Percentiles rank a stretch among this genome's conserved stretches.
These are phyloP conservation scores for Megalurothrips usitatus DNA, from an alignment of 2,888 invertebrate species.

Conservation along the genomic window DNA sequence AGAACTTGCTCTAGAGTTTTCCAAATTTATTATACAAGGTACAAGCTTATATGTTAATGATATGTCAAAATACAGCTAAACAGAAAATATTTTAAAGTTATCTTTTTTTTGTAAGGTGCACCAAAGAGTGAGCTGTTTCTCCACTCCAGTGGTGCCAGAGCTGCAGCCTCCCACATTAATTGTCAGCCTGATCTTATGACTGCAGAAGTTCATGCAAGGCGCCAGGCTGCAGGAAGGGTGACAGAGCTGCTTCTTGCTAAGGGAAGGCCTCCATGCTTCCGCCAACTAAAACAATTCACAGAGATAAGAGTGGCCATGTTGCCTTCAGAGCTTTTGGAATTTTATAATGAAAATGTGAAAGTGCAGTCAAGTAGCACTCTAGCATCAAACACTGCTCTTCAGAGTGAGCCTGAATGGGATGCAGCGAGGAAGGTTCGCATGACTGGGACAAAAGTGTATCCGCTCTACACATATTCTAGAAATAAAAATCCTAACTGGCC, in stretches of 20 bases:
- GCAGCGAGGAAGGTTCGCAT: neutral
- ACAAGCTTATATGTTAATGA: neutral
- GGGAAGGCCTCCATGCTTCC: neutral
- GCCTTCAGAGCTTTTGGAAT: neutral
- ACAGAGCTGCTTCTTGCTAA: neutral
- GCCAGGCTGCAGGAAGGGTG: neutral
- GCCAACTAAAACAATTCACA: neutral
- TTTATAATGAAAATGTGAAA: neutral
- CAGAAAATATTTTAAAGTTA: neutral
- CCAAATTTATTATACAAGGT: neutral
- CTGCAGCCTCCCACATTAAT: neutral
- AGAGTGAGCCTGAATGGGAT: neutral
- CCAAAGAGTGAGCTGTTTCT: neutral
- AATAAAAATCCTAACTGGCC: conserved; percentile 24
- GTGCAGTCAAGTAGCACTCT: neutral
- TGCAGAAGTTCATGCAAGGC: neutral
- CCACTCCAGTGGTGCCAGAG: neutral
- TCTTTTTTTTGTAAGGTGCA: neutral
- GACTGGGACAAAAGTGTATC: conserved; percentile 24
- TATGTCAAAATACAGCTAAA: neutral
- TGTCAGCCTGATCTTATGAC: neutral
- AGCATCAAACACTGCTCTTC: conserved; percentile 1
- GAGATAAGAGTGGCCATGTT: neutral
- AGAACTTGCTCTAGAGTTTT: neutral
- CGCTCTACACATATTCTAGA: conserved; percentile 4